Conservation (phyloP, 2,888 invertebrate genomes). For the Adela reaumurella region DNA sequence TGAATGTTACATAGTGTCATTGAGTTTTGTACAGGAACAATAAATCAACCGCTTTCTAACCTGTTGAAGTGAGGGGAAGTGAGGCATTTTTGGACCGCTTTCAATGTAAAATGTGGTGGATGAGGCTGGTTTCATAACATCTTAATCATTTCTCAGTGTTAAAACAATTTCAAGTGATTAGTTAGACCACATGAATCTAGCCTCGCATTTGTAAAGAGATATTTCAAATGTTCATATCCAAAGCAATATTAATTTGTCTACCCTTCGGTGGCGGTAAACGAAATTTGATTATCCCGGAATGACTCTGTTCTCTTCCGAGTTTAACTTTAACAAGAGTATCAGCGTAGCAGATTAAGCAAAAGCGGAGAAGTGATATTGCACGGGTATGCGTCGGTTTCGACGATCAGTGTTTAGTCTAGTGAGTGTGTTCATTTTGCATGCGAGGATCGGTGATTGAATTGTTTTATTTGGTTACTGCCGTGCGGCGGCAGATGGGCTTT, state of each 20-base stretch:
- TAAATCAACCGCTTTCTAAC: too few relatives aligned
- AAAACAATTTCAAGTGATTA: too few relatives aligned
- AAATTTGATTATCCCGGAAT: too few relatives aligned
- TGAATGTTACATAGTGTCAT: too few relatives aligned
- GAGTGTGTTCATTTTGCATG: not conserved
- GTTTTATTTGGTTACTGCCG: slow-evolving; percentile 28
- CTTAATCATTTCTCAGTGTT: too few relatives aligned
- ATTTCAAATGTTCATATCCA: slow-evolving; percentile 25
- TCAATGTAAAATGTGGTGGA: not conserved
- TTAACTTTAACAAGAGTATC: too few relatives aligned
- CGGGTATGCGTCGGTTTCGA: slow-evolving; percentile 24
- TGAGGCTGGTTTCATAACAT: not conserved
- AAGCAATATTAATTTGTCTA: slow-evolving; percentile 43
- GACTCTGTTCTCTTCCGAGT: too few relatives aligned
- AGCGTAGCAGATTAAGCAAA: not conserved
- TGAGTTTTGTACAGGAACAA: too few relatives aligned
- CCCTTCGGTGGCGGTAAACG: slow-evolving; percentile 32
- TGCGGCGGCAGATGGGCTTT: slow-evolving; percentile 38
- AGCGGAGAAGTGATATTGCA: slow-evolving; percentile 42
- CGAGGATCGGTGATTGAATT: slow-evolving; percentile 5
- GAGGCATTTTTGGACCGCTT: not conserved
- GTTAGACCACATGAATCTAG: not conserved
- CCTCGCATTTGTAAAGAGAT: not conserved
- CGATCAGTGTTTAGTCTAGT: slow-evolving; percentile 1
- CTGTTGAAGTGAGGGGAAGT: too few relatives aligned